Evolutionary conservation across 2,797 vertebrate species (phyloP).

Genomic region (Tenualosa thibaudeaui): DNA sequence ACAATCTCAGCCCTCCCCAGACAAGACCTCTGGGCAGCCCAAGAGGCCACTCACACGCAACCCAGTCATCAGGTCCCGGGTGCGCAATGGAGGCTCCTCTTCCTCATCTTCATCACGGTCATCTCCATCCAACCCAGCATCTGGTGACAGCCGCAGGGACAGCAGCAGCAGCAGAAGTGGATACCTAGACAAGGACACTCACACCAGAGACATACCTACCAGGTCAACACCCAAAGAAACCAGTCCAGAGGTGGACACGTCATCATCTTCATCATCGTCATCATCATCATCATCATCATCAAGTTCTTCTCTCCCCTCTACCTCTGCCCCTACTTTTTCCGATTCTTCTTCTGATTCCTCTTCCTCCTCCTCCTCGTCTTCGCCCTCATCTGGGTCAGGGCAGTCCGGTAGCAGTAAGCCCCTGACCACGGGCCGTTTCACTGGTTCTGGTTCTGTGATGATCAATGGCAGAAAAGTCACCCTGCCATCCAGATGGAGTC

Average conservation of each 20-base stretch:
- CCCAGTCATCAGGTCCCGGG: conserved; percentile 37
- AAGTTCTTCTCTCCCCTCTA: not conserved
- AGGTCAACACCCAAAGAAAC: conserved; percentile 54
- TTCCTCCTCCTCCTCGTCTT: conserved; percentile 15
- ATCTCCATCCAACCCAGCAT: conserved; percentile 54
- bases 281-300: conserved; percentile 25
- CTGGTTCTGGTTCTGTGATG: conserved; percentile 55
- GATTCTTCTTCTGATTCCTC: conserved; percentile 33
- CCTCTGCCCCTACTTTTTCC: not conserved
- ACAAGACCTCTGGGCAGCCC: not conserved
- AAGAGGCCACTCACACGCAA: conserved; percentile 59
- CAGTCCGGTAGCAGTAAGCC: conserved; percentile 45
- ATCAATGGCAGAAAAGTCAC: conserved; percentile 62
- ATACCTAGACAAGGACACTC: conserved; percentile 58
- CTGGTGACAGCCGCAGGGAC: conserved; percentile 61
- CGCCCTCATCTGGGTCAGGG: conserved; percentile 29
- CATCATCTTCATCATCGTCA: conserved; percentile 24
- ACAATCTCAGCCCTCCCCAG: not conserved
- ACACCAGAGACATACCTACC: conserved; percentile 54
- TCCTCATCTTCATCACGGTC: conserved; percentile 28
- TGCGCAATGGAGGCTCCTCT: conserved; percentile 44
- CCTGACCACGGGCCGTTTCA: conserved; percentile 50
- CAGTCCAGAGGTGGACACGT: conserved; percentile 53
- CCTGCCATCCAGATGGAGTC: conserved; percentile 60
- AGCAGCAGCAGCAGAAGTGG: conserved; percentile 48